These are phyloP conservation scores for Cephalophus harveyi DNA, from an alignment of 2,113 vertebrate species.

Conservation along the genomic window DNA sequence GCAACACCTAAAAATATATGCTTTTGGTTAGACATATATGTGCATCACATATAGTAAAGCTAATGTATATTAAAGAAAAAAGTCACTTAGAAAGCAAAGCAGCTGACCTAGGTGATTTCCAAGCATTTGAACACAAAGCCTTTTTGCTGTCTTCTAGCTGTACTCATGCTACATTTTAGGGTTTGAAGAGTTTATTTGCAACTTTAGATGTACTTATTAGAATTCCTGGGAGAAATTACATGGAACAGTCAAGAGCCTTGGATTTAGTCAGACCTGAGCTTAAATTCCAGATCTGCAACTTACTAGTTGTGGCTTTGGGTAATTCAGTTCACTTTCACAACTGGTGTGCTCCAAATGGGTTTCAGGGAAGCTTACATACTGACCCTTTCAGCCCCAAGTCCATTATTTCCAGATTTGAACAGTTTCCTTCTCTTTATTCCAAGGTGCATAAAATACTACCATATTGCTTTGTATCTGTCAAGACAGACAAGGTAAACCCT, in stretches of 20 bases:
- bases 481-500: not conserved
- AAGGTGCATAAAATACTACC: not conserved
- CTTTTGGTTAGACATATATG: not conserved
- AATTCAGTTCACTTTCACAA: not conserved
- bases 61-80: not conserved
- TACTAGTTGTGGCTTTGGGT: not conserved
- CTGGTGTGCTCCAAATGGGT: not conserved
- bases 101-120: not conserved
- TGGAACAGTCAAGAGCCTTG: not conserved
- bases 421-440: not conserved
- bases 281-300: not conserved
- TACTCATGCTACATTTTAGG: not conserved
- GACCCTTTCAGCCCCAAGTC: not conserved
- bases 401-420: not conserved
- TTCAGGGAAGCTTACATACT: not conserved
- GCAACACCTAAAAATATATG: not conserved
- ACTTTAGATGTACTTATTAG: not conserved
- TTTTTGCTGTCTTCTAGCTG: not conserved
- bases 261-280: not conserved
- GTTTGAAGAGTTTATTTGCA: not conserved
- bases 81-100: not conserved
- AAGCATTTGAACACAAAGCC: not conserved
- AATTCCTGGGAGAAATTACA: conserved; percentile 16
- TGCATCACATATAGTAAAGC: not conserved
- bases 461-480: not conserved